Conservation (phyloP, 2,888 invertebrate species). For the Drosophila dives region DNA sequence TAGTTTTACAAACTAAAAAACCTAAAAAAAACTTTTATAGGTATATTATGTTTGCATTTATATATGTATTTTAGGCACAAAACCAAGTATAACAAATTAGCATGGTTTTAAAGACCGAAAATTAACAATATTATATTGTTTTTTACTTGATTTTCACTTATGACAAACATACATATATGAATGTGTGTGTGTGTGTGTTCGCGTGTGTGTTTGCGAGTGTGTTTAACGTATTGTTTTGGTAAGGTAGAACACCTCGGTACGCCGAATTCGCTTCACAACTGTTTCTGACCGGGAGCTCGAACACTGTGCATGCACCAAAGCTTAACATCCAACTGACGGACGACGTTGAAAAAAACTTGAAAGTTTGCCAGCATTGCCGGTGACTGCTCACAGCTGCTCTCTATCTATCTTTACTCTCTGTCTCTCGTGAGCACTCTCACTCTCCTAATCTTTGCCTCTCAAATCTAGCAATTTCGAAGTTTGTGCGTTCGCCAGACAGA, state of each 20-base stretch:
- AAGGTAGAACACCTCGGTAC: conserved; percentile 65
- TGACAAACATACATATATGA: conserved; percentile 9
- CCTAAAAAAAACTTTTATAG: conserved; percentile 25
- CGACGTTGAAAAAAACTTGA: conserved; percentile 61
- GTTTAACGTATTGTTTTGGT: conserved; percentile 44
- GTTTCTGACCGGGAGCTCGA: conserved; percentile 50
- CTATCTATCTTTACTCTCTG: conserved; percentile 17
- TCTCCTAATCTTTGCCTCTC: conserved; percentile 3
- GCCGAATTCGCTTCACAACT: conserved; percentile 59
- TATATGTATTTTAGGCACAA: conserved; percentile 15
- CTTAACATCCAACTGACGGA: conserved; percentile 80
- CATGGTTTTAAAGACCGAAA: conserved; percentile 35
- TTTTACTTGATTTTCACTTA: conserved; percentile 13
- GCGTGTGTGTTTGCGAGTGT: conserved; percentile 13
- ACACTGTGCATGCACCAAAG: conserved; percentile 76
- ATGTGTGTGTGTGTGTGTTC: conserved; percentile 13
- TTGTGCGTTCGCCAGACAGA: conserved; percentile 37
- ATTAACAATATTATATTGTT: conserved; percentile 25
- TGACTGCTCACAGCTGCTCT: conserved; percentile 23
- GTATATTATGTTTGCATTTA: conserved; percentile 3
- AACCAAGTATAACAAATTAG: conserved; percentile 34
- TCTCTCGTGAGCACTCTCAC: conserved; percentile 22
- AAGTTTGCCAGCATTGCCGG: conserved; percentile 58
- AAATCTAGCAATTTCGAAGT: conserved; percentile 52
- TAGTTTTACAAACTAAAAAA: conserved; percentile 4